Conservation (phyloP, 2,797 vertebrate genomes). For the Pteronotus mesoamericanus region DNA sequence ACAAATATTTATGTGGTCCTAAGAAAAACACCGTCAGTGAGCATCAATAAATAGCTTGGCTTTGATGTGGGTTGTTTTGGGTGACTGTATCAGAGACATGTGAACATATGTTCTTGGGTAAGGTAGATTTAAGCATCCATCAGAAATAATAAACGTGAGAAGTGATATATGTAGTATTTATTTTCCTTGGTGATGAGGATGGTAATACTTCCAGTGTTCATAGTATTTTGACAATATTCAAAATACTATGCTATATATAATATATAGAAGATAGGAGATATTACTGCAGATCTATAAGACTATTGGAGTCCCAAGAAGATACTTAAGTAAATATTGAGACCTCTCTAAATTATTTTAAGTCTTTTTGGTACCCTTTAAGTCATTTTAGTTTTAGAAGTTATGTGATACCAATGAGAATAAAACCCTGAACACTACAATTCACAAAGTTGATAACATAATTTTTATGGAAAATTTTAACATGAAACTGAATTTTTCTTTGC, state of each 20-base stretch:
- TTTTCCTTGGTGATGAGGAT: not conserved
- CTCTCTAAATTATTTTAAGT: slow-evolving; percentile 15
- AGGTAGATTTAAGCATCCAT: not conserved
- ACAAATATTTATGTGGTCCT: not conserved
- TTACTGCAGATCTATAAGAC: not conserved
- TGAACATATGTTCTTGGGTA: not conserved
- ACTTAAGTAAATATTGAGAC: not conserved
- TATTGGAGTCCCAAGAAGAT: not conserved
- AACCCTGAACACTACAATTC: not conserved
- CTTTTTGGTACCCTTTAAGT: not conserved
- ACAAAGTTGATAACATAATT: not conserved
- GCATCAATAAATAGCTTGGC: not conserved
- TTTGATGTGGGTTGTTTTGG: not conserved
- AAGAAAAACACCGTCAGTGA: not conserved
- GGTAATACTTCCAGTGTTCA: not conserved
- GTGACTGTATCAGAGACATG: not conserved
- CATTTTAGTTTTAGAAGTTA: not conserved
- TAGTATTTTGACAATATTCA: not conserved
- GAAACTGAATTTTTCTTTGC: not conserved
- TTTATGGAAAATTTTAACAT: not conserved
- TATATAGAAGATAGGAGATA: not conserved
- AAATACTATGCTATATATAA: not conserved
- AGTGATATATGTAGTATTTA: not conserved
- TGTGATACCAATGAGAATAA: not conserved
- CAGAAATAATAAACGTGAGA: not conserved